A percentile compares a stretch with the other conserved stretches of the same genome.
Conservation (phyloP, 2,113 vertebrate genomes). For the Melanerpes aurifrons region DNA sequence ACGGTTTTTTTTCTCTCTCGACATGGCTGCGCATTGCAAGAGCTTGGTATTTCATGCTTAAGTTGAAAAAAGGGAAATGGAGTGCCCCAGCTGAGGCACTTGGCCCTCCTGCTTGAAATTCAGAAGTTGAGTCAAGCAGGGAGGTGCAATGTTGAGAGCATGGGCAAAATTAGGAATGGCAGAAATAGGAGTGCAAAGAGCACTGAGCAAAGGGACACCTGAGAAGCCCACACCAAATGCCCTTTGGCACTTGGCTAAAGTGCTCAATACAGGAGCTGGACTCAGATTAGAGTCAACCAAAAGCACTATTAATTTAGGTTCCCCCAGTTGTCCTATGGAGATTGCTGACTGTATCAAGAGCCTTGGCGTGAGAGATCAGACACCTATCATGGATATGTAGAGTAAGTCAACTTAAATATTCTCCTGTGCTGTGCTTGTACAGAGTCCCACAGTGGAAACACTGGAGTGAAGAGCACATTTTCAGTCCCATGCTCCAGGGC, state of each 20-base stretch:
- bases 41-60: neutral
- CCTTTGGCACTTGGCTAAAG: neutral
- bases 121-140: neutral
- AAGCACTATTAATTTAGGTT: neutral
- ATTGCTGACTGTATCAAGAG: neutral
- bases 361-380: neutral
- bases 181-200: neutral
- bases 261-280: neutral
- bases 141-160: neutral
- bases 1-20: neutral
- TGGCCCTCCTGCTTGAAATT: neutral
- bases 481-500: neutral
- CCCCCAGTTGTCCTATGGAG: neutral
- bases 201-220: neutral
- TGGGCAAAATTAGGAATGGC: fast-evolving
- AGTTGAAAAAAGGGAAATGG: neutral
- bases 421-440: neutral
- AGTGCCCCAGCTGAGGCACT: neutral
- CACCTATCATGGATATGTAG: too few species aligned
- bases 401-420: neutral
- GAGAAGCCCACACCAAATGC: neutral
- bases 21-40: neutral
- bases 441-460: neutral
- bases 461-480: neutral
- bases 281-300: fast-evolving